phyloP scores from a whole-genome alignment of 2,113 vertebrate genomes.

The Maccullochella peelii region DNA sequence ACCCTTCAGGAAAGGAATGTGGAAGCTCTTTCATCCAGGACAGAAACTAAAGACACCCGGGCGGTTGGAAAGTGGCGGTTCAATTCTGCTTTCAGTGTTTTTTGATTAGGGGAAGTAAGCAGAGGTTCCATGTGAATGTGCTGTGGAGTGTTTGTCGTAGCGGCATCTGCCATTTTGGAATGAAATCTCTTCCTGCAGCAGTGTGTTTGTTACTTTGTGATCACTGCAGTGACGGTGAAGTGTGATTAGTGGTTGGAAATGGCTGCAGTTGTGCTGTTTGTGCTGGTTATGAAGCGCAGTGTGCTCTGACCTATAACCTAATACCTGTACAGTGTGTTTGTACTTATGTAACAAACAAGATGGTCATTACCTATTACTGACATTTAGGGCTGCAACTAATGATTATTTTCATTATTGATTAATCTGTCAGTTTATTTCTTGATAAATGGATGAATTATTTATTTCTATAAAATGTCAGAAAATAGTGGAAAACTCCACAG shows the following conservation, averaged over 20 bases:
- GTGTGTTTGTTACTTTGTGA: slow-evolving; percentile 23
- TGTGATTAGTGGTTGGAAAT: slow-evolving; percentile 44
- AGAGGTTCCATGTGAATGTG: slow-evolving; percentile 42
- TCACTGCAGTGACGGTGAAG: slow-evolving; percentile 20
- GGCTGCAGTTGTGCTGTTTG: slow-evolving; percentile 47
- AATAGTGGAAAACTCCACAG: background rate
- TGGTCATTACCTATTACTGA: background rate
- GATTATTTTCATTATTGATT: background rate
- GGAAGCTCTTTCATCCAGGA: slow-evolving; percentile 87
- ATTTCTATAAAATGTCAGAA: background rate
- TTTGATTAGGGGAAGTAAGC: slow-evolving; percentile 68
- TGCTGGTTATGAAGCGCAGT: slow-evolving; percentile 18
- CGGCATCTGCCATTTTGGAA: slow-evolving; percentile 69
- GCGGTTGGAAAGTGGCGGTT: slow-evolving; percentile 74
- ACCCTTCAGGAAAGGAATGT: slow-evolving; percentile 85
- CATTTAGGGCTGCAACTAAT: background rate
- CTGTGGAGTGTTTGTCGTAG: slow-evolving; percentile 35
- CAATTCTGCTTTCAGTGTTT: slow-evolving; percentile 65
- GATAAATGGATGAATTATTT: background rate
- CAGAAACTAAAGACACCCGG: slow-evolving; percentile 83
- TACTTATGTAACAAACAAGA: background rate
- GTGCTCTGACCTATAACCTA: slow-evolving; percentile 38
- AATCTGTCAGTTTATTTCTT: background rate
- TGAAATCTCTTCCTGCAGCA: slow-evolving; percentile 30
- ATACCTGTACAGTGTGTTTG: slow-evolving; percentile 12